phyloP scores from a whole-genome alignment of 2,113 vertebrate genomes.

The Pogonocichla stellata region DNA sequence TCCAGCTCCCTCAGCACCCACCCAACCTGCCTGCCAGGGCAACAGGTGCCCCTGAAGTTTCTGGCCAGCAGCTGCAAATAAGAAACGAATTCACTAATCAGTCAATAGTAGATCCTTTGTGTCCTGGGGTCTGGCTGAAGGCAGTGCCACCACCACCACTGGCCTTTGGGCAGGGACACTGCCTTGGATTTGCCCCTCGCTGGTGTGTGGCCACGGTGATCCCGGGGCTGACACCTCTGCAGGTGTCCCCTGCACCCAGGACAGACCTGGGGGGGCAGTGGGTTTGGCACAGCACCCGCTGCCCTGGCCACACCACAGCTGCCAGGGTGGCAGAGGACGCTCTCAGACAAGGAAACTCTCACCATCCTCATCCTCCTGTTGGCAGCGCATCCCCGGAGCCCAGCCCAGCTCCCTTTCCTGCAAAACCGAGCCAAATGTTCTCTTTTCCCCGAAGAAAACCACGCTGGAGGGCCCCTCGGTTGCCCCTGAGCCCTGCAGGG shows the following conservation, averaged over 20 bases:
- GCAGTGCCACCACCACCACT: background rate
- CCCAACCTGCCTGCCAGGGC: background rate
- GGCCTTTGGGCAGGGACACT: fast-evolving
- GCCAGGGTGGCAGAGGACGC: background rate
- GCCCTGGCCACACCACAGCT: fast-evolving
- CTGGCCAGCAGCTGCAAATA: background rate
- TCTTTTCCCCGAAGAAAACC: background rate
- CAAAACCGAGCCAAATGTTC: background rate
- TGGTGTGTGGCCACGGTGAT: fast-evolving
- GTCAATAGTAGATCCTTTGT: background rate
- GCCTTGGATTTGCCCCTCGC: fast-evolving
- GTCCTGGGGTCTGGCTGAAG: background rate
- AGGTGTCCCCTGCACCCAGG: background rate
- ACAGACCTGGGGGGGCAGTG: background rate
- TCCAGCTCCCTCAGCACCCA: background rate
- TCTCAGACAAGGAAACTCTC: background rate
- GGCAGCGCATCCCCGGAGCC: background rate
- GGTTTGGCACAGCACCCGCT: background rate
- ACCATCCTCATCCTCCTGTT: background rate
- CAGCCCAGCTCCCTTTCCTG: background rate
- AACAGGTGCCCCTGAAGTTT: background rate
- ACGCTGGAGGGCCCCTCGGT: fast-evolving
- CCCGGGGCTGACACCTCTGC: background rate
- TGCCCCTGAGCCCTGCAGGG: background rate
- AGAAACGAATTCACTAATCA: background rate